These are phyloP conservation scores for Pomacea maculata DNA, from an alignment of 1,140 invertebrate genomes.

Conservation along the genomic window DNA sequence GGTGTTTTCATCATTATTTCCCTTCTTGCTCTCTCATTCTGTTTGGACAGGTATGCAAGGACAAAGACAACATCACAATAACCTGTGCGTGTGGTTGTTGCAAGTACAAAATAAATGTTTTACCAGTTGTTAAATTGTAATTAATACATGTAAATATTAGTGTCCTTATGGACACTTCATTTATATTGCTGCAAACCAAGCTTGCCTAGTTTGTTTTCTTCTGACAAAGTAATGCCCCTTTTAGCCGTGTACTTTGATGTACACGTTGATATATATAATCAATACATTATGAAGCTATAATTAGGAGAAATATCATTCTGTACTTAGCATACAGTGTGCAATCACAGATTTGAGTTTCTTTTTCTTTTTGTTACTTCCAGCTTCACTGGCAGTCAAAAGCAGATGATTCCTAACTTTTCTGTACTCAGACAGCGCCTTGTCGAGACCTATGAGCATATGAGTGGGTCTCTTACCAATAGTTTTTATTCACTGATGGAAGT, in stretches of 20 bases:
- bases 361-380: not conserved
- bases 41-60: constrained; percentile 34
- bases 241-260: not conserved
- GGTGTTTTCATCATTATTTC: constrained; percentile 39
- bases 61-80: not conserved
- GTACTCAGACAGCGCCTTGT: constrained; percentile 5
- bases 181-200: not conserved
- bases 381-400: not conserved
- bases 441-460: constrained; percentile 5
- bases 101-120: not conserved
- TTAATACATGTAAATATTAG: not conserved
- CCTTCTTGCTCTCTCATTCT: constrained; percentile 37
- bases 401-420: constrained; percentile 1
- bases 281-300: no score
- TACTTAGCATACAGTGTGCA: no score
- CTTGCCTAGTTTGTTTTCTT: no score
- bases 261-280: not conserved
- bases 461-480: not conserved
- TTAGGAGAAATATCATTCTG: no score
- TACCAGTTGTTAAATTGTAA: not conserved
- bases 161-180: not conserved
- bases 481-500: not conserved
- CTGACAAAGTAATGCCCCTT: not conserved
- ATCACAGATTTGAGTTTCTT: no score
- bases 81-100: not conserved